Conservation (phyloP, 2,113 vertebrate species). For the Phasianus colchicus region DNA sequence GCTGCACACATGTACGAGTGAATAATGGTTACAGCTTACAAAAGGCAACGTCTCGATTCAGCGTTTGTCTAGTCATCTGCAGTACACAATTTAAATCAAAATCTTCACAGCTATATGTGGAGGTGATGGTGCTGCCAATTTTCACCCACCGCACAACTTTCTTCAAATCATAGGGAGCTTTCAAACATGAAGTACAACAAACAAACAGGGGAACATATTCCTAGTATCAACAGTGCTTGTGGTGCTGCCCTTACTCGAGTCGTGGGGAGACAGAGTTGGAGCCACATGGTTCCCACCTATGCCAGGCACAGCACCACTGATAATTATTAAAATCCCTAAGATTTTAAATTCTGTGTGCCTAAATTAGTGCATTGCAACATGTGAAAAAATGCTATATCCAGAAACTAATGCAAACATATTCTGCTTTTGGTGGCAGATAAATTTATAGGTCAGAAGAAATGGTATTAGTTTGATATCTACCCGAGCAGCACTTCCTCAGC, state of each 20-base stretch:
- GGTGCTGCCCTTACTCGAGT: not conserved
- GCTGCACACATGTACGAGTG: not conserved
- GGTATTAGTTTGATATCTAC: accelerated
- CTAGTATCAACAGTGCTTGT: not conserved
- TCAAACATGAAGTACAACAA: not conserved
- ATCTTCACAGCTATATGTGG: not conserved
- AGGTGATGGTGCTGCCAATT: not conserved
- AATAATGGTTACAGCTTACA: conserved; percentile 3
- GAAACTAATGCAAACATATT: not conserved
- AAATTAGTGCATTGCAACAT: not conserved
- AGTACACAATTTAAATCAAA: not conserved
- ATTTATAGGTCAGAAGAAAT: not conserved
- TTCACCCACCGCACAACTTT: not conserved
- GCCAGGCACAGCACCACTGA: not conserved
- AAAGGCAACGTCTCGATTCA: conserved; percentile 19
- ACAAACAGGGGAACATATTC: not conserved
- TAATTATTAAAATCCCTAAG: not conserved
- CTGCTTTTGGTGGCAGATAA: not conserved
- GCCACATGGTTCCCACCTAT: not conserved
- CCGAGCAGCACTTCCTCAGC: not conserved
- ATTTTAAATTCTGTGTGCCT: conserved; percentile 16
- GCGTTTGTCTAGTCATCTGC: not conserved
- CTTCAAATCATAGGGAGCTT: not conserved
- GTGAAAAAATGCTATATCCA: not conserved
- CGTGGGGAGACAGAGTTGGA: not conserved